phyloP scores from a whole-genome alignment of 2,797 vertebrate genomes.

The Falco naumanni region DNA sequence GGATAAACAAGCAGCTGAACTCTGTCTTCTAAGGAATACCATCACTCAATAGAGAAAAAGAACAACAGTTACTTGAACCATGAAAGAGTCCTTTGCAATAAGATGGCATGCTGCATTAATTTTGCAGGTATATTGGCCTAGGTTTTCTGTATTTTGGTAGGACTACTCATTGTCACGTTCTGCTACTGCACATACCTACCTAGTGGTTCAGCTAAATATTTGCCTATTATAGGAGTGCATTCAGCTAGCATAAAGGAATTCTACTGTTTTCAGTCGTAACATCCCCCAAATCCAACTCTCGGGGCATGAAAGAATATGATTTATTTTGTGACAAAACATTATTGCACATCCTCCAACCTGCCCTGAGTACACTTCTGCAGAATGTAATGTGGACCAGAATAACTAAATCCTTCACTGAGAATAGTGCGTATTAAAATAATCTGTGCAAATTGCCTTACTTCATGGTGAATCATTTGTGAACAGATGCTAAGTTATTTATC shows the following conservation, averaged over 20 bases:
- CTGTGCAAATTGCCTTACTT: not conserved
- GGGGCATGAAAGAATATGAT: not conserved
- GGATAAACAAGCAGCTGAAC: not conserved
- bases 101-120: not conserved
- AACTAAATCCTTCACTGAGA: not conserved
- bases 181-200: not conserved
- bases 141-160: not conserved
- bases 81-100: not conserved
- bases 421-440: not conserved
- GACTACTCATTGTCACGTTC: not conserved
- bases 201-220: not conserved
- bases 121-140: not conserved
- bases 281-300: not conserved
- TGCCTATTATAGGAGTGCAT: not conserved
- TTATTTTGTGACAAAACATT: not conserved
- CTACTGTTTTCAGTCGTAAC: rapidly evolving
- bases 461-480: not conserved
- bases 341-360: not conserved
- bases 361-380: not conserved
- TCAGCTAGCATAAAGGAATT: not conserved
- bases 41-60: not conserved
- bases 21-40: not conserved
- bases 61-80: not conserved
- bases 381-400: not conserved
- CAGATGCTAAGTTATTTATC: not conserved